Base-by-base conservation (phyloP, 2,797 vertebrate genomes). In the Hylomyscus alleni region DNA sequence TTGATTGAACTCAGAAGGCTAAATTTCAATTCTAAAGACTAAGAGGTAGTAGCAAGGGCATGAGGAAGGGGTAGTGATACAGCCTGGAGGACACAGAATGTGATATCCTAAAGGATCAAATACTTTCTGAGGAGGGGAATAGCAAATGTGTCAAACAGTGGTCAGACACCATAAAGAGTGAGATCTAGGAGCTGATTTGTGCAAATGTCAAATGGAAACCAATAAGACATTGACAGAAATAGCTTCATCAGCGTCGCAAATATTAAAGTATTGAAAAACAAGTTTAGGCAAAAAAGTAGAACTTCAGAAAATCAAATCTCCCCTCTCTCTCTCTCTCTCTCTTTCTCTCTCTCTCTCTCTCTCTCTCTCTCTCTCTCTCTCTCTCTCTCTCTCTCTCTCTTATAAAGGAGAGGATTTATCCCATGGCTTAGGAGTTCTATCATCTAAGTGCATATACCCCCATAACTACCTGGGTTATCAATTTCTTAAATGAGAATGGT, bases 251-350 rank as follows among this genome's bases (percentile, higher is more conserved):
- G 12, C 73, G 50, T 29, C 87, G 26, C 11, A 72, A 15, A 20
- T 9, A 87, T 60, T 20, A 93, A 95, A 97, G 3, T 6, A 47
- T 85, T 88, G 34, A 65, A 90, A 85, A 93, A 22, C 20, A 82
- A 90, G 40, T 26, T 54, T 90, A 89, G 88, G 50, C 15, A 69
- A 92, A 52, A 0, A 6, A 10, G 77, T n/a, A 82, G 24, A 15
- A 93, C 2, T 60, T 84, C 52, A 76, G 96, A 58, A 95, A 82
- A 40, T 58, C 54, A 81, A 37, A 56, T 22, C 12, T 15, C 5
- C 26, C 29, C 11, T 40, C 6, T 40, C 22, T 26, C 54, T 26
- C 54, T 29, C n/a, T 40, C 34, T 81, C 29, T 54, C 34, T 56
- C 17, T 58, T n/a, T 10, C 13, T 44, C 19, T 22, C n/a, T 14